Conservation (phyloP, 2,888 invertebrate species). For the Ernsta delagoae region DNA sequence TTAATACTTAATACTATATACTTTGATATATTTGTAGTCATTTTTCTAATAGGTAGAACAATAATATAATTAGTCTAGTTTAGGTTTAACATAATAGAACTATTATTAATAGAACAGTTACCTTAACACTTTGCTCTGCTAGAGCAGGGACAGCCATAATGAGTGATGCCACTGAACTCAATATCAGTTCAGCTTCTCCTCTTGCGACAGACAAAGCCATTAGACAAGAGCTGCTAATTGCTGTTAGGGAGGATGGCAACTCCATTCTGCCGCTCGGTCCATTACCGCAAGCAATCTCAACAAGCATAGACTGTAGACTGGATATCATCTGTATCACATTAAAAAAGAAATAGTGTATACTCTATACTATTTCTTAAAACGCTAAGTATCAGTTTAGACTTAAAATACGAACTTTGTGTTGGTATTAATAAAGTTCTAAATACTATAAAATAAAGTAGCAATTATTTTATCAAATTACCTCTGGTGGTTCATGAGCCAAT, state of each 20-base stretch:
- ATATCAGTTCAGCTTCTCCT: conserved; percentile 95
- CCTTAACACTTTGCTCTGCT: conserved; percentile 92
- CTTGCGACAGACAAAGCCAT: conserved; percentile 96
- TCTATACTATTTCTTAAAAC: too few relatives aligned
- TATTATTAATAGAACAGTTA: conserved; percentile 51
- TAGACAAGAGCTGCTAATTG: conserved; percentile 96
- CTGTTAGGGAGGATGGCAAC: conserved; percentile 89
- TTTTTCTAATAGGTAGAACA: too few relatives aligned
- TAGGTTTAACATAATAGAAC: conserved; percentile 2
- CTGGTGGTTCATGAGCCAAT: conserved; percentile 91
- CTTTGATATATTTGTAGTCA: too few relatives aligned
- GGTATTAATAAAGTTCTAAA: too few relatives aligned
- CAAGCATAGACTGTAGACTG: conserved; percentile 92
- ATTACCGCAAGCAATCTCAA: conserved; percentile 91
- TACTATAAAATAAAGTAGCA: background rate
- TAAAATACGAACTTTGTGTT: too few relatives aligned
- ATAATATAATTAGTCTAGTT: too few relatives aligned
- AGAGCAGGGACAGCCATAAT: conserved; percentile 93
- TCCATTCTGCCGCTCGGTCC: conserved; percentile 58
- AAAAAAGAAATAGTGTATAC: conserved; percentile 52
- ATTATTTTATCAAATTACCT: conserved; percentile 69
- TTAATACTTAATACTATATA: background rate
- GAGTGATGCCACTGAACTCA: conserved; percentile 94
- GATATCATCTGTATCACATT: conserved; percentile 84
- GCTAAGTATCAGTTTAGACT: too few relatives aligned